A percentile compares a stretch with the other conserved stretches of the same genome.
Conservation (phyloP, 2,797 vertebrate species). For the Coregonus ussuriensis region DNA sequence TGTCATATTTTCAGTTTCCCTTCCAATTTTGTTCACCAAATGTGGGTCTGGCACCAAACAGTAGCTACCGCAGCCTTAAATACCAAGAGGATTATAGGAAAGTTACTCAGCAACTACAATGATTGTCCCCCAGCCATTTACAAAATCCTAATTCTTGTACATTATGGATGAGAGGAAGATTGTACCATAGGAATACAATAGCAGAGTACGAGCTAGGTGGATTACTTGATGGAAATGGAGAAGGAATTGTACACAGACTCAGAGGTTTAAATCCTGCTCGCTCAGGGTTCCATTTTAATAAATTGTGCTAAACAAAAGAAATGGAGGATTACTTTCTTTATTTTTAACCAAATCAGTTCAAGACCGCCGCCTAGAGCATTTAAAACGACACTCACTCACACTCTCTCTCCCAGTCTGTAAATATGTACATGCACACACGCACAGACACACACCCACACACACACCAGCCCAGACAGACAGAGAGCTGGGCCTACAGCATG, state of each 20-base stretch:
- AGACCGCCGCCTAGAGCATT: neutral
- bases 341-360: neutral
- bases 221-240: slow-evolving; percentile 18
- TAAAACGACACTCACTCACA: neutral
- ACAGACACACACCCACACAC: neutral
- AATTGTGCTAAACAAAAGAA: slow-evolving; percentile 53
- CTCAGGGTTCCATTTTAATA: slow-evolving; percentile 41
- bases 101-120: slow-evolving; percentile 18
- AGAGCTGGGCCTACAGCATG: too few species aligned
- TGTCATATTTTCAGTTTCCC: slow-evolving; percentile 8
- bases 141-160: neutral
- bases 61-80: slow-evolving; percentile 52
- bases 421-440: neutral
- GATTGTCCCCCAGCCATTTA: slow-evolving; percentile 11
- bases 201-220: slow-evolving; percentile 5
- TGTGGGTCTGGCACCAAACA: slow-evolving; percentile 18
- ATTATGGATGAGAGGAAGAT: slow-evolving; percentile 2
- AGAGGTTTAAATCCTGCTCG: slow-evolving; percentile 30
- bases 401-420: neutral
- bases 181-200: slow-evolving; percentile 6
- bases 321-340: slow-evolving; percentile 9
- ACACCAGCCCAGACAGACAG: neutral
- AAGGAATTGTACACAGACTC: slow-evolving; percentile 15
- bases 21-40: slow-evolving; percentile 10
- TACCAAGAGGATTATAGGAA: slow-evolving; percentile 48